A percentile compares a stretch with the other conserved stretches of the same genome.
phyloP scores from a whole-genome alignment of 2,888 invertebrate species.

The Diabrotica balteata region DNA sequence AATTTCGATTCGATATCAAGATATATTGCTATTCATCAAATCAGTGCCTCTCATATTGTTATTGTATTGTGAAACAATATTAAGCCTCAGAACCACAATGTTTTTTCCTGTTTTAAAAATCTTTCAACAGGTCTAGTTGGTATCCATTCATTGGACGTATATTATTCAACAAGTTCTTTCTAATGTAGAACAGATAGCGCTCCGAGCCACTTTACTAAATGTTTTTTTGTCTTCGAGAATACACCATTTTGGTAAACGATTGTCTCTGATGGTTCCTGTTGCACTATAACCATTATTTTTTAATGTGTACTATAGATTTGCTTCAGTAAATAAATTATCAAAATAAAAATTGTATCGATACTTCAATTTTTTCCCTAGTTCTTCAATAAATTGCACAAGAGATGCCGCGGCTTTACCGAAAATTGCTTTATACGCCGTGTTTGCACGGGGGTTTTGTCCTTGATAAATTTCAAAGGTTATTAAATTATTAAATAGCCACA shows the following conservation, averaged over 20 bases:
- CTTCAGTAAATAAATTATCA: neutral
- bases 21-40: neutral
- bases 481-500: conserved; percentile 17
- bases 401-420: neutral
- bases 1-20: neutral
- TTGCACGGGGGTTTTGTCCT: conserved; percentile 19
- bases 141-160: neutral
- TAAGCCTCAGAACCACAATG: too few relatives aligned
- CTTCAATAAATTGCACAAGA: neutral
- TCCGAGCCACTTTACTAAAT: neutral
- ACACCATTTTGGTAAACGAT: neutral
- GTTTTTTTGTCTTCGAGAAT: neutral
- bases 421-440: neutral
- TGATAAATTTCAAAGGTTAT: conserved; percentile 34
- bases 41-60: neutral
- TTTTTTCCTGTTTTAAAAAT: too few relatives aligned
- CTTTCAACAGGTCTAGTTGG: neutral
- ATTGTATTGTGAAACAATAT: neutral
- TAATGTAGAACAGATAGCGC: neutral
- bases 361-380: neutral
- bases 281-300: neutral
- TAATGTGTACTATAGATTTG: neutral
- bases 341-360: neutral
- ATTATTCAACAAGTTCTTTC: conserved; percentile 1
- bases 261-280: neutral